Percentiles rank a stretch among this genome's conserved stretches.
These are phyloP conservation scores for Drosophila auraria DNA, from an alignment of 1,140 invertebrate species.

Conservation along the genomic window DNA sequence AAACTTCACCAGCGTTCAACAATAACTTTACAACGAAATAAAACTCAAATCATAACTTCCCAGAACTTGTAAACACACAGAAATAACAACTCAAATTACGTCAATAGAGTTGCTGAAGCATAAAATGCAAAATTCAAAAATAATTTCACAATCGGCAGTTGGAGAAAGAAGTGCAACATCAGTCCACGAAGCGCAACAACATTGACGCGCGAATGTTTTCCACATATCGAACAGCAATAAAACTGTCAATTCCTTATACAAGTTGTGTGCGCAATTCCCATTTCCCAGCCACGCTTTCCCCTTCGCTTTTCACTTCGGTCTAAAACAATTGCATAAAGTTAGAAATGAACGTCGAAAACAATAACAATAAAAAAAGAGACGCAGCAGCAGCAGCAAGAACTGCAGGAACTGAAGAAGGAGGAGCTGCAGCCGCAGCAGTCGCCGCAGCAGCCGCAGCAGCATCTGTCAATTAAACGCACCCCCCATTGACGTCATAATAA, in stretches of 20 bases:
- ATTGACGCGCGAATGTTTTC: conserved; percentile 19
- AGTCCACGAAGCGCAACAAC: background rate
- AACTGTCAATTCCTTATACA: conserved; percentile 37
- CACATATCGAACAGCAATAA: conserved; percentile 37
- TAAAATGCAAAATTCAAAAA: background rate
- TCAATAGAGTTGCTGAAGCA: background rate
- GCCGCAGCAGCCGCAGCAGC: background rate
- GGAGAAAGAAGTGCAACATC: conserved; percentile 18
- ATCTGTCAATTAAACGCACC: conserved; percentile 31
- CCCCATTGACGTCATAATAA: conserved; percentile 55
- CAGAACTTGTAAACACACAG: background rate
- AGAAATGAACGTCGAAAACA: conserved; percentile 20
- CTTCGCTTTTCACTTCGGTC: background rate
- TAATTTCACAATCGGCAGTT: background rate
- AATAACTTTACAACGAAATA: background rate
- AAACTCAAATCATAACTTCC: background rate
- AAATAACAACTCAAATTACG: background rate
- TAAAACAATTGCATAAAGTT: conserved; percentile 22
- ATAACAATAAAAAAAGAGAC: conserved; percentile 7
- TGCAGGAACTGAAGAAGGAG: conserved; percentile 3
- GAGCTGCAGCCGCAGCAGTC: background rate
- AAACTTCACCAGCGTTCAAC: background rate
- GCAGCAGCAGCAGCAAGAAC: background rate
- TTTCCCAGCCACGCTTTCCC: background rate
- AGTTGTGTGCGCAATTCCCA: conserved; percentile 4